Base-by-base conservation (phyloP, 2,113 vertebrate genomes). In the Epinephelus moara region DNA sequence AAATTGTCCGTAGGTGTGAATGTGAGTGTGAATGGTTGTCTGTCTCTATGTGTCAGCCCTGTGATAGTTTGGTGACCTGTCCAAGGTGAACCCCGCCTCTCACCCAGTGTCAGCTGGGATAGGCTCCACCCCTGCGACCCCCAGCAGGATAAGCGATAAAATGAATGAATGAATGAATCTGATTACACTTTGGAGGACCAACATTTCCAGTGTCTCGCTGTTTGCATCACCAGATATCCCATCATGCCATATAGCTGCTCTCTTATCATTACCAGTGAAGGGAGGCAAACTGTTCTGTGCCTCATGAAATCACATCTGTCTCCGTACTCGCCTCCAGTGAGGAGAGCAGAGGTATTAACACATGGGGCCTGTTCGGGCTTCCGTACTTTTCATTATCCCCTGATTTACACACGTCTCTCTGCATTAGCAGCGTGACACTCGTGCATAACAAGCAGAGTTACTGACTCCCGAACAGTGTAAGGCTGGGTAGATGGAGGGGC, bases 321-420 rank as follows among this genome's bases (percentile, higher is more conserved):
- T 61, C 27, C 50, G 57, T 14, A 0, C 78, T 52, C 13, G 50
- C 76, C 66, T 82, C 40, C 68, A 68, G 52, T 71, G 80, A 77
- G 67, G 50, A 68, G 63, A 72, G 60, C 37, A 15, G 57, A 64
- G 69, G 40, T 70, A 30, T 84, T 71, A 78, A 73, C 73, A 49
- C 56, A 45, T 30, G 6, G 53, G 61, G 75, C 68, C 8, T 49
- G 49, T 75, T 63, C 18, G 5, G 78, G 49, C 59, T 59, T 69
- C 86, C 49, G 6, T 60, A 63, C 70, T 70, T 82, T 77, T 87
- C 86, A 82, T 87, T 91, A 88, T 62, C 70, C 42, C 45, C 80
- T 88, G 86, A 90, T 90, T 89, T 90, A 81, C 78, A 86, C 62
- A 55, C 47, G 56, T 76, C 86, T 55, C 50, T 76, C 78, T 69